Base-by-base conservation (phyloP, 1,140 invertebrate species). In the Lasioglossum baleicum region DNA sequence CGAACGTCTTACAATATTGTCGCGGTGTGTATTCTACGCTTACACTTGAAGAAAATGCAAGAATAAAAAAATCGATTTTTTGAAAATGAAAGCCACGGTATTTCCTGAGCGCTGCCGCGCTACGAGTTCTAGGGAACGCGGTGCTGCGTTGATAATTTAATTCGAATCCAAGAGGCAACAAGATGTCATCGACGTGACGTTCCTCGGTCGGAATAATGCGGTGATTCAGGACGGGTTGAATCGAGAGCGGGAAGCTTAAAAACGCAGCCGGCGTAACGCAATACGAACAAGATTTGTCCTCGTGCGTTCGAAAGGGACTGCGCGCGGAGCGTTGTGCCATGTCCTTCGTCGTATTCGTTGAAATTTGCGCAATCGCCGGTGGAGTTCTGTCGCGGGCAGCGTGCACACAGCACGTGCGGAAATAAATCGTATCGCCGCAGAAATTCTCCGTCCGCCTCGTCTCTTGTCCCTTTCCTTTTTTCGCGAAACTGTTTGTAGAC, bases 291-390 rank as follows among this genome's bases (percentile, higher is more conserved):
- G 64, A 75, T 73, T 66, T 85, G 83, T 86, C 83, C 84, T 85
- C 83, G 73, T 58, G 75, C 73, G 82, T 86, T 86, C 51, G 84
- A 85, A 86, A 85, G 83, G 84, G 81, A 85, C 74, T 85, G 72
- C 70, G 56, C 56, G 56, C 61, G 26, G 69, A 69, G 64, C 44
- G 75, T 72, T 71, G 58, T 67, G 53, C 68, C 80, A 61, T 53
- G 83, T 86, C 84, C 83, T 86, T 86, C 84, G 83, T 85, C 81
- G 73, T 76, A 86, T 86, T 86, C 81, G 81, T 86, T 85, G 83
- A 85, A 86, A 77, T 86, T 86, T 86, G 63, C 81, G 84, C 83
- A 86, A 86, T 35, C 35, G 66, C 35, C 31, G 53, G 60, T 48
- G 42, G 66, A 53, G 67, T 53, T 70, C 70, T 63, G 81, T 70